These are phyloP conservation scores for Andrena minutula DNA, from an alignment of 2,888 invertebrate genomes.

Conservation along the genomic window DNA sequence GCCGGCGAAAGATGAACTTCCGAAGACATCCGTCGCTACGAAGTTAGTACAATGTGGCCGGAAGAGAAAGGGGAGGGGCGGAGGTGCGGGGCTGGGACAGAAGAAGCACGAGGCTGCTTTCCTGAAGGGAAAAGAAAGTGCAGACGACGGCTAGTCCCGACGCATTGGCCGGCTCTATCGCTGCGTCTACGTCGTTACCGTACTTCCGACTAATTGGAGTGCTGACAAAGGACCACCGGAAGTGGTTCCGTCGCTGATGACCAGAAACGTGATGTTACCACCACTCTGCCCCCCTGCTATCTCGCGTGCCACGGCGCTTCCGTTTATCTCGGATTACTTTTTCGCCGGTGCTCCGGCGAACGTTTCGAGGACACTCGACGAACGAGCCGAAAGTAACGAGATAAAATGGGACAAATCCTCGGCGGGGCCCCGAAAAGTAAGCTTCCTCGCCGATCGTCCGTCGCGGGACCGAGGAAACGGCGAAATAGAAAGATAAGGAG, in stretches of 20 bases:
- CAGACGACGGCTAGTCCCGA: constrained; percentile 33
- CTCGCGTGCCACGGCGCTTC: constrained; percentile 45
- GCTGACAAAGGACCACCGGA: constrained; percentile 61
- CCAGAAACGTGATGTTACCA: constrained; percentile 55
- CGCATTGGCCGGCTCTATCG: constrained; percentile 54
- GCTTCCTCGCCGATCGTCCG: constrained; percentile 3
- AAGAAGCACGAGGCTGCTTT: constrained; percentile 1
- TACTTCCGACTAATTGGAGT: constrained; percentile 68
- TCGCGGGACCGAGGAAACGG: constrained; percentile 4
- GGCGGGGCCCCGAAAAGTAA: constrained; percentile 33
- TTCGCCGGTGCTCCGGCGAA: constrained; percentile 36
- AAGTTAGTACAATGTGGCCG: constrained; percentile 43
- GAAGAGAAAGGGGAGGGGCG: background rate
- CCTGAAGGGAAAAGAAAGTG: constrained; percentile 22
- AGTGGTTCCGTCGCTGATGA: constrained; percentile 61
- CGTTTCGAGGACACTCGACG: constrained; percentile 29
- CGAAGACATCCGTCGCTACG: constrained; percentile 32
- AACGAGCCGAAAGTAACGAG: constrained; percentile 47
- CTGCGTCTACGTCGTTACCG: constrained; percentile 56
- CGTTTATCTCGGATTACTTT: constrained; percentile 68
- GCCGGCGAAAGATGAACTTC: constrained; percentile 51
- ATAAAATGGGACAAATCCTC: constrained; percentile 51
- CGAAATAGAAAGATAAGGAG: constrained; percentile 18
- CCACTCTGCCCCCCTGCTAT: constrained; percentile 8
- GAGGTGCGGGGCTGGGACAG: background rate